Base-by-base conservation (phyloP, 2,113 vertebrate genomes). In the Hoplias malabaricus region DNA sequence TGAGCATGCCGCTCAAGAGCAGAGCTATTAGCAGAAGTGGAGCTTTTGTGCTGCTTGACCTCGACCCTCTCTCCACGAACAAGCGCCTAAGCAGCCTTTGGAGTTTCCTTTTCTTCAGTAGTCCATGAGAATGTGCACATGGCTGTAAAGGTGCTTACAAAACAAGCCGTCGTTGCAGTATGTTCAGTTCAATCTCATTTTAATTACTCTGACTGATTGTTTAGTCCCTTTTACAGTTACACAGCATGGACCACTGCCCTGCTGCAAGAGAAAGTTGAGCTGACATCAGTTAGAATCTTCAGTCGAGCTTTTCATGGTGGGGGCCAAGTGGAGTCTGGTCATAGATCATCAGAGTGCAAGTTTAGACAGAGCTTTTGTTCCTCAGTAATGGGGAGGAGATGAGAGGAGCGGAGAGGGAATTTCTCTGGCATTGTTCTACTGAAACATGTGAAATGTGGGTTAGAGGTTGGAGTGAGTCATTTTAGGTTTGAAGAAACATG, bases 391-490 rank as follows among this genome's bases (percentile, higher is more conserved):
- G 33, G 29, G 11, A 16, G 16, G 25, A n/a, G n/a, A n/a, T n/a
- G n/a, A n/a, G n/a, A n/a, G n/a, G 54, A 7, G 10, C 19, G 29
- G 54, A 48, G 31, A 50, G 54, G 75, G 66, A 36, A 62, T 69
- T 77, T 69, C 75, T 69, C 34, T 33, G 19, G 16, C 50, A 10
- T n/a, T 68, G 63, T 69, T 61, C 33, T 56, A 27, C 38, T 57
- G 63, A 27, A 76, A 50, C 5, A 11, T 46, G 31, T 77, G 11
- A n/a, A 62, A 70, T 38, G 54, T 50, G 56, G 67, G 67, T 42
- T 50, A 31, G 67, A 48, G 50, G 75, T 10, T 67, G n/a, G 43
- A 34, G 61, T 77, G 74, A 81, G 62, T 59, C 68, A 81, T 77
- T 46, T 57, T 19, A 50, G 27, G 61, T 25, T 66, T 33, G 48